Evolutionary conservation across 2,888 invertebrate species (phyloP), one percentile per base, ranked within the genome.

Genomic region (Phortica okadai): DNA sequence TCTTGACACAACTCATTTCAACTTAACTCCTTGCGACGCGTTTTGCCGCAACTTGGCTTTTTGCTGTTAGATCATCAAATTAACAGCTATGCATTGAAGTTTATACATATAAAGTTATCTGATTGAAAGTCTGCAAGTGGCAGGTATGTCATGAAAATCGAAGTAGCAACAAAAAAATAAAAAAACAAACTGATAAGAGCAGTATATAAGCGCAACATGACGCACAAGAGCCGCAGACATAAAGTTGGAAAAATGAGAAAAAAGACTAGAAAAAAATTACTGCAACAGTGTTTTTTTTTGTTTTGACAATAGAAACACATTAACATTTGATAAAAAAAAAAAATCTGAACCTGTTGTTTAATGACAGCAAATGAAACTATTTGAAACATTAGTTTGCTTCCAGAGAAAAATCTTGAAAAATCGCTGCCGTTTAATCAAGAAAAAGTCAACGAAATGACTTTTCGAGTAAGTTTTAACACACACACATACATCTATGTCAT

Each of bases 391-490:
- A 33, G 14, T 64, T 64, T 64, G 64, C 14, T 6, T 33, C 2
- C 10, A 5, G n/a, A 16, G 16, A 25, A 8, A 21, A 6, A 14
- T 5, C 66, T 41, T 66, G 42, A 66, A 66, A 66, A 66, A 56
- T 16, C 56, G 14, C 14, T 16, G 56, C 66, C 25, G 42, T 41
- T 66, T 66, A 66, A 66, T 66, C 66, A 16, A 16, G 66, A 66
- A 44, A 66, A 66, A 66, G 42, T 5, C 16, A 11, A 33, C 42
- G 42, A 44, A 66, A 66, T 2, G 16, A 41, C 44, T 66, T 66
- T 66, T 66, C 42, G 42, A 66, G 66, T 66, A 42, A 66, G 42
- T 66, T 66, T 66, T 66, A 42, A 66, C n/a, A 42, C 25, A 62
- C 25, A 62, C 62, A 62, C 11, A 62, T 10, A 5, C 62, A 62